Conservation (phyloP, 2,113 vertebrate species). For the Phaethornis superciliosus region DNA sequence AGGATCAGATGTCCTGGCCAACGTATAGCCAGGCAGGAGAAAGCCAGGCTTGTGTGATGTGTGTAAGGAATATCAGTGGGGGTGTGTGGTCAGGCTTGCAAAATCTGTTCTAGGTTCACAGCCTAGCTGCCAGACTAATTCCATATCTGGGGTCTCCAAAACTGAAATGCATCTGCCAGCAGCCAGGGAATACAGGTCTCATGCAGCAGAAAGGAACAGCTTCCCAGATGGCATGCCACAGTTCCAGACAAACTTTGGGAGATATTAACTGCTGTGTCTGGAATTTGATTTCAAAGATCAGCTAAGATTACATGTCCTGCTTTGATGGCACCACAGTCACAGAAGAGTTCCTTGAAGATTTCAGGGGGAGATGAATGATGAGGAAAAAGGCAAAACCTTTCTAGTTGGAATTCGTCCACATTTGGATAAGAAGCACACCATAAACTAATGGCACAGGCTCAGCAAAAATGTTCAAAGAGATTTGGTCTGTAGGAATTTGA, state of each 20-base stretch:
- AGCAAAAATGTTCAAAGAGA: not conserved
- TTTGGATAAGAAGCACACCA: not conserved
- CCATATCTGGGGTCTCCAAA: not conserved
- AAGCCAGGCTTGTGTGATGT: not conserved
- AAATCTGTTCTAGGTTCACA: not conserved
- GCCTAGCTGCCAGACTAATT: not conserved
- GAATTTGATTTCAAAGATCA: not conserved
- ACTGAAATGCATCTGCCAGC: not conserved
- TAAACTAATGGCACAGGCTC: not conserved
- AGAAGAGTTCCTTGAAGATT: not conserved
- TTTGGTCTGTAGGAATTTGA: not conserved
- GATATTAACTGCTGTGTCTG: not conserved
- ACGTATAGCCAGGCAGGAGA: not conserved
- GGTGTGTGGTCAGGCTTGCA: not conserved
- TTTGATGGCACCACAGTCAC: not conserved
- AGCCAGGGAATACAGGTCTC: not conserved
- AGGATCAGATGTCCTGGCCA: not conserved
- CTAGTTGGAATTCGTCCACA: not conserved
- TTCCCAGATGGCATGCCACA: not conserved
- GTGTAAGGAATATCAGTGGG: fast-evolving
- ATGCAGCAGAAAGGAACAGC: not conserved
- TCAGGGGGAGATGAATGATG: not conserved
- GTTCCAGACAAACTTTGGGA: not conserved
- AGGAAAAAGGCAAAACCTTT: not conserved
- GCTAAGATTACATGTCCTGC: not conserved